Evolutionary conservation across 1,140 invertebrate genomes (phyloP).

Genomic region (Amyelois transitella): DNA sequence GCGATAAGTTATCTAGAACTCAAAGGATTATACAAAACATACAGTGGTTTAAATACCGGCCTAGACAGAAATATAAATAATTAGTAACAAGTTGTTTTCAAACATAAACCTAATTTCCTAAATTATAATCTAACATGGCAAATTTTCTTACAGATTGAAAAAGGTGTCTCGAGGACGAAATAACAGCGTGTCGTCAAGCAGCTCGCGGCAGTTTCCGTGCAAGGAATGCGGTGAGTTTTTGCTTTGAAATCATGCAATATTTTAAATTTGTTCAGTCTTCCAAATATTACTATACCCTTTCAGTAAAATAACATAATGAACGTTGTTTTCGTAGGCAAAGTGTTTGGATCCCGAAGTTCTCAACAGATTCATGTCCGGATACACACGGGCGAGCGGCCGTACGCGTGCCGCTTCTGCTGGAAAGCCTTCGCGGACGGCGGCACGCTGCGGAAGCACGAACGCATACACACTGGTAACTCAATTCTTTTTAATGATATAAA

Average conservation of each 20-base stretch:
- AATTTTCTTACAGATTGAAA: slow-evolving; percentile 43
- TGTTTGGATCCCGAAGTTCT: slow-evolving; percentile 91
- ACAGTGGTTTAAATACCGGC: too few species aligned
- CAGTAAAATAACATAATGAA: neutral
- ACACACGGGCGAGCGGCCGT: slow-evolving; percentile 89
- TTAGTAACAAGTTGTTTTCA: too few species aligned
- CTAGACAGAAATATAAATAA: too few species aligned
- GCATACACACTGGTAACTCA: slow-evolving; percentile 91
- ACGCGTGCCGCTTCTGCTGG: slow-evolving; percentile 97
- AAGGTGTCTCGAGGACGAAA: slow-evolving; percentile 41
- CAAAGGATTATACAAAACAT: too few species aligned
- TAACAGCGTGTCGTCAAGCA: slow-evolving; percentile 32
- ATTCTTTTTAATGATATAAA: too few species aligned
- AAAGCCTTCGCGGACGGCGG: slow-evolving; percentile 99
- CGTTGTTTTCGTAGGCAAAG: slow-evolving; percentile 75
- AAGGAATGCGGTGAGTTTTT: slow-evolving; percentile 79
- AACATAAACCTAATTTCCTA: too few species aligned
- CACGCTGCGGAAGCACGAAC: slow-evolving; percentile 96
- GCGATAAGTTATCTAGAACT: too few species aligned
- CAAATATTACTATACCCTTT: neutral
- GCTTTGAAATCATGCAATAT: too few species aligned
- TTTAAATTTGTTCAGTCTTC: neutral
- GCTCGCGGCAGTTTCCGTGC: slow-evolving; percentile 83
- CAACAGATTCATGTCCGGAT: slow-evolving; percentile 94
- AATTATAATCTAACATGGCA: neutral